phyloP scores from a whole-genome alignment of 2,113 vertebrate genomes.

The Catharus minimus region DNA sequence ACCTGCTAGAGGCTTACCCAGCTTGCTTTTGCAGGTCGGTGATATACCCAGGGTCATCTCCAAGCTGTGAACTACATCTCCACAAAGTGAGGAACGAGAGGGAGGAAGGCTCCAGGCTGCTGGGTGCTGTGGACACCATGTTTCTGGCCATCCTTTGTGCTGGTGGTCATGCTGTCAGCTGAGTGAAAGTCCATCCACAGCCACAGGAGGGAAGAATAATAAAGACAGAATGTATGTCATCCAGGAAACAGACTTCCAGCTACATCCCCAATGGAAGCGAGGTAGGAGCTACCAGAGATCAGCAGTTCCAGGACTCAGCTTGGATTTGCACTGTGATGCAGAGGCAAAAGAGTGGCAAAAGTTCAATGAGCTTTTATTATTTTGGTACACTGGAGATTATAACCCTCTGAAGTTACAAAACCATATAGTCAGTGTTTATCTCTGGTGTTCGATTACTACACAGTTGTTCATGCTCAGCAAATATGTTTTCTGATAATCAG shows the following conservation, averaged over 20 bases:
- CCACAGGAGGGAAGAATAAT: background rate
- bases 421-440: constrained; percentile 14
- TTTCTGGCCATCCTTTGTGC: background rate
- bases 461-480: constrained; percentile 36
- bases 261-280: rapidly evolving
- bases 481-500: constrained; percentile 68
- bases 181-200: background rate
- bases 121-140: background rate
- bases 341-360: background rate
- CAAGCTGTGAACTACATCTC: background rate
- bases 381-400: background rate
- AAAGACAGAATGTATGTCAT: background rate
- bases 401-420: constrained; percentile 29
- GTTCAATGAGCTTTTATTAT: background rate
- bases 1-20: background rate
- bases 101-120: background rate
- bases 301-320: background rate
- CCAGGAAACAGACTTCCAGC: background rate
- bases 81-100: rapidly evolving
- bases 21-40: background rate
- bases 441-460: constrained; percentile 28
- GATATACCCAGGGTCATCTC: background rate
- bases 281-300: background rate
- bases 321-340: background rate
- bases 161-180: background rate